Conservation (phyloP, 1,140 invertebrate species). For the Amphibalanus amphitrite region DNA sequence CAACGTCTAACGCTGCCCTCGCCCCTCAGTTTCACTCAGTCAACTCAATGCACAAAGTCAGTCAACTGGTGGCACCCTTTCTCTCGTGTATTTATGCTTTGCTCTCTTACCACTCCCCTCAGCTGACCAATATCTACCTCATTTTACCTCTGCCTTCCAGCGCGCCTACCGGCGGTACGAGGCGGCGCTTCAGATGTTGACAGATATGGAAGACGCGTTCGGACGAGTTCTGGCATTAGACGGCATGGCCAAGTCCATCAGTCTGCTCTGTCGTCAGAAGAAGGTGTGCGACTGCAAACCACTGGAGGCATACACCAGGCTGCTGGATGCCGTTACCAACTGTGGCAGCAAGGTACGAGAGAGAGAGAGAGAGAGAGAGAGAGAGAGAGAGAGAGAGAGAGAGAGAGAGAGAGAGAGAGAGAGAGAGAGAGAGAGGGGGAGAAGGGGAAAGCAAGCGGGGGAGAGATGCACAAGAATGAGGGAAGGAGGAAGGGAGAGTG, state of each 20-base stretch:
- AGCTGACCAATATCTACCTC: no score
- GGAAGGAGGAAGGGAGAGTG: no score
- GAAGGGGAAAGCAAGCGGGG: no score
- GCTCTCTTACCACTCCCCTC: not conserved
- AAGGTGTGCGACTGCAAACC: constrained; percentile 48
- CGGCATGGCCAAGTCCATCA: constrained; percentile 48
- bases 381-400: no score
- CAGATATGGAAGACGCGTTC: constrained; percentile 40
- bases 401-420: no score
- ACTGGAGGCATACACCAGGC: constrained; percentile 44
- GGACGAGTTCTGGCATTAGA: constrained; percentile 50
- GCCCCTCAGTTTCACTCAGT: no score
- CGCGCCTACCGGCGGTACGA: constrained; percentile 18
- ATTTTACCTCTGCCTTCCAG: constrained; percentile 8
- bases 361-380: no score
- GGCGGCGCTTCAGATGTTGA: constrained; percentile 30
- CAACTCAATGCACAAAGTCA: no score
- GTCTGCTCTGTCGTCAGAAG: constrained; percentile 40
- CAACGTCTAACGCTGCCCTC: no score
- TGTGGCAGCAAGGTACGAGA: constrained; percentile 35
- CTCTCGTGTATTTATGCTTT: constrained; percentile 7
- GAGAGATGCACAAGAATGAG: no score
- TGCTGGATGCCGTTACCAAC: constrained; percentile 38
- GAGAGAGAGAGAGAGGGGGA: no score
- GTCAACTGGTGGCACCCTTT: constrained; percentile 3